These are phyloP conservation scores for Erebia epiphron DNA, from an alignment of 2,888 invertebrate species.

Conservation along the genomic window DNA sequence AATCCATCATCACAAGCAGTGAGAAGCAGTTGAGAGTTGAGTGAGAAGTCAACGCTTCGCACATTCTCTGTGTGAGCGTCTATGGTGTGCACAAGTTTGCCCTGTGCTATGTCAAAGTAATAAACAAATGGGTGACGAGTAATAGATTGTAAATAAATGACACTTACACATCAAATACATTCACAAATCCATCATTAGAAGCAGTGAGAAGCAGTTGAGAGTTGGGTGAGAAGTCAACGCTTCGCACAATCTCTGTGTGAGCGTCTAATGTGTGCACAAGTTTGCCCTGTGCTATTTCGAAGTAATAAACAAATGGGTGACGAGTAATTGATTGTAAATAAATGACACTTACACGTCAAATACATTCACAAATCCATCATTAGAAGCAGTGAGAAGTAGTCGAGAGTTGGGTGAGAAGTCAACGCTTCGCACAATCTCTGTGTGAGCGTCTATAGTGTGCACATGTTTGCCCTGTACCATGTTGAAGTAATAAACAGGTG, in stretches of 20 bases:
- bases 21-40: too few species aligned
- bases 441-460: background rate
- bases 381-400: too few species aligned
- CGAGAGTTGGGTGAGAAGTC: background rate
- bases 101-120: too few species aligned
- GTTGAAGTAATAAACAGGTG: background rate
- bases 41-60: too few species aligned
- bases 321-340: background rate
- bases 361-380: too few species aligned
- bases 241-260: too few species aligned
- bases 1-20: too few species aligned
- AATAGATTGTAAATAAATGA: background rate
- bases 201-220: slow-evolving; percentile 81
- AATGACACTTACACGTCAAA: slow-evolving; percentile 65
- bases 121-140: background rate
- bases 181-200: slow-evolving; percentile 96
- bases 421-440: background rate
- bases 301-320: background rate
- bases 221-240: too few species aligned
- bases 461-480: background rate
- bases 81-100: too few species aligned
- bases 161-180: slow-evolving; percentile 95
- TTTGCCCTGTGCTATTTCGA: too few species aligned
- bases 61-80: too few species aligned
- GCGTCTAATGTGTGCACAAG: too few species aligned